Conservation (phyloP, 2,113 vertebrate species). For the Silurus asotus region DNA sequence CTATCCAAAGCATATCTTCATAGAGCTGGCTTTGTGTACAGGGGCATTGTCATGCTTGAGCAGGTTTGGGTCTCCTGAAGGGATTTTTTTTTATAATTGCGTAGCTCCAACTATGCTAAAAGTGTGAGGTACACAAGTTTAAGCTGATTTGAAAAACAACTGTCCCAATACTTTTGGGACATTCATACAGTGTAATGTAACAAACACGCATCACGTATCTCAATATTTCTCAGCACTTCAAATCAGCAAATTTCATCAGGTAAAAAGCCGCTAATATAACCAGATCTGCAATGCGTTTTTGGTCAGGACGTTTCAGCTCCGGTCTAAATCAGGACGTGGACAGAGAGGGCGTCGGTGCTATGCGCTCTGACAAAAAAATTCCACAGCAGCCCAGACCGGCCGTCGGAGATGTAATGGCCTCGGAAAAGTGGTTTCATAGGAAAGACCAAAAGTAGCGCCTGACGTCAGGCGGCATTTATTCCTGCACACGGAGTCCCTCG, state of each 20-base stretch:
- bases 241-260: neutral
- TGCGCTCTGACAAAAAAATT: neutral
- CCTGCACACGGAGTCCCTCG: neutral
- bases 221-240: neutral
- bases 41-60: too few relatives aligned
- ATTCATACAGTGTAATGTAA: too few relatives aligned
- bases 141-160: too few relatives aligned
- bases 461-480: conserved; percentile 12
- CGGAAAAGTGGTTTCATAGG: neutral
- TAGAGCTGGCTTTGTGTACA: too few relatives aligned
- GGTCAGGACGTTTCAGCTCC: neutral
- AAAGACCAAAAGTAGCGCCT: neutral
- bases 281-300: neutral
- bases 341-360: neutral
- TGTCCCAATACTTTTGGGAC: too few relatives aligned
- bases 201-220: too few relatives aligned
- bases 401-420: neutral
- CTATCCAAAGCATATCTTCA: too few relatives aligned
- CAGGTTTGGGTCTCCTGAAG: too few relatives aligned
- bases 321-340: neutral
- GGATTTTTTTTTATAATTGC: too few relatives aligned
- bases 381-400: conserved; percentile 1
- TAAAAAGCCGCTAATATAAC: neutral
- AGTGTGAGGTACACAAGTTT: too few relatives aligned
- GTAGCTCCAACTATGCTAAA: too few relatives aligned